phyloP scores from a whole-genome alignment of 1,140 invertebrate species.

The Drosophila erecta region DNA sequence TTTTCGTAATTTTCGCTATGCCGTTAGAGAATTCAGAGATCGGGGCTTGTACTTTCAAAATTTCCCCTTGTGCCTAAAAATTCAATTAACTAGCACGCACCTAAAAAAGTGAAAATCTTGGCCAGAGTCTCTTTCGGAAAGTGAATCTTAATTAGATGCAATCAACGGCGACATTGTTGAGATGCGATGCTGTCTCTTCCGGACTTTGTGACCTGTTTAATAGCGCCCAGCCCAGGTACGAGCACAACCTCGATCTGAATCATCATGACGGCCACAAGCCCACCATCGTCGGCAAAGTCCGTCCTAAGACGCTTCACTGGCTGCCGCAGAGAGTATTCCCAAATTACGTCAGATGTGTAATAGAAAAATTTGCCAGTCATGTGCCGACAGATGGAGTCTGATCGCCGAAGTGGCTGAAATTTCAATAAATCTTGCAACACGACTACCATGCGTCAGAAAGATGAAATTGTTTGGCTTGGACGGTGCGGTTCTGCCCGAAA shows the following conservation, averaged over 20 bases:
- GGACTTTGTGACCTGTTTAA: neutral
- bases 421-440: slow-evolving; percentile 36
- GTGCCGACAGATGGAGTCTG: slow-evolving; percentile 7
- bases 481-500: slow-evolving; percentile 34
- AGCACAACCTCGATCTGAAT: slow-evolving; percentile 4
- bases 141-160: slow-evolving; percentile 74
- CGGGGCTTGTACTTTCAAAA: slow-evolving; percentile 2
- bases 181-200: slow-evolving; percentile 34
- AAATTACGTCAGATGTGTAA: slow-evolving; percentile 54
- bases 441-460: slow-evolving; percentile 1
- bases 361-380: slow-evolving; percentile 56
- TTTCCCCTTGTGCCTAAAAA: slow-evolving; percentile 18
- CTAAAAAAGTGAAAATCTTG: slow-evolving; percentile 71
- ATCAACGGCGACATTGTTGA: slow-evolving; percentile 47
- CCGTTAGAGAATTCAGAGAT: neutral
- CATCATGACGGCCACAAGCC: slow-evolving; percentile 11
- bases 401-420: slow-evolving; percentile 27
- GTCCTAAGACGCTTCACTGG: slow-evolving; percentile 51
- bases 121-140: slow-evolving; percentile 26
- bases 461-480: slow-evolving; percentile 30
- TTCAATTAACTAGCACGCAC: slow-evolving; percentile 51
- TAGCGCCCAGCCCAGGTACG: neutral
- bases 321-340: slow-evolving; percentile 6
- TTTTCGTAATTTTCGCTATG: neutral
- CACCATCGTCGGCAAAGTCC: slow-evolving; percentile 17